Percentiles rank a stretch among this genome's conserved stretches.
Conservation (phyloP, 2,888 invertebrate genomes). For the Cacoxenus indagator region DNA sequence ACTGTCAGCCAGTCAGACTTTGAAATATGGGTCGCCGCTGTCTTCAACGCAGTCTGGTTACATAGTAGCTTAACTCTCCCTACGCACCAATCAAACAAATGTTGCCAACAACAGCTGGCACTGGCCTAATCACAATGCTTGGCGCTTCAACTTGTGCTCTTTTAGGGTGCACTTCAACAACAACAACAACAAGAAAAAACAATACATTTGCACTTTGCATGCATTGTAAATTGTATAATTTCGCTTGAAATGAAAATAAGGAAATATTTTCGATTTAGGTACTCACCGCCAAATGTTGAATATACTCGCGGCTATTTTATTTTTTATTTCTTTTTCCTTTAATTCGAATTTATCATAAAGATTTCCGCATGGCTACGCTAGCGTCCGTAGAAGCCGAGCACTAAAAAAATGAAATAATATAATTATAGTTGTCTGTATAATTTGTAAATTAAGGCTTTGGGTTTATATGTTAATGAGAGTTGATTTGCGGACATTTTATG, state of each 20-base stretch:
- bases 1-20: too few species aligned
- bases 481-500: background rate
- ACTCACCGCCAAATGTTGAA: constrained; percentile 12
- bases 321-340: constrained; percentile 26
- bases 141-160: too few species aligned
- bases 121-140: too few species aligned
- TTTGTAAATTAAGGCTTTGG: constrained; percentile 9
- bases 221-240: constrained; percentile 30
- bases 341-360: constrained; percentile 28
- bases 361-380: constrained; percentile 30
- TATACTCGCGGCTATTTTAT: constrained; percentile 23
- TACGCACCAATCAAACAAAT: too few species aligned
- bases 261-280: constrained; percentile 39
- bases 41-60: background rate
- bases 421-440: background rate
- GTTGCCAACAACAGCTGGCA: background rate
- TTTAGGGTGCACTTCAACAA: too few species aligned
- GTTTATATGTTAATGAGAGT: constrained; percentile 4
- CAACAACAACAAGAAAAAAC: too few species aligned
- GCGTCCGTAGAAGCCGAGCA: background rate
- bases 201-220: background rate
- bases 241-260: constrained; percentile 43
- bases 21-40: constrained; percentile 52
- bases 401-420: background rate
- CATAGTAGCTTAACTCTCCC: background rate